A percentile compares a stretch with the other conserved stretches of the same genome.
These are phyloP conservation scores for Pseudochirops corinnae DNA, from an alignment of 2,797 vertebrate genomes.

Conservation along the genomic window DNA sequence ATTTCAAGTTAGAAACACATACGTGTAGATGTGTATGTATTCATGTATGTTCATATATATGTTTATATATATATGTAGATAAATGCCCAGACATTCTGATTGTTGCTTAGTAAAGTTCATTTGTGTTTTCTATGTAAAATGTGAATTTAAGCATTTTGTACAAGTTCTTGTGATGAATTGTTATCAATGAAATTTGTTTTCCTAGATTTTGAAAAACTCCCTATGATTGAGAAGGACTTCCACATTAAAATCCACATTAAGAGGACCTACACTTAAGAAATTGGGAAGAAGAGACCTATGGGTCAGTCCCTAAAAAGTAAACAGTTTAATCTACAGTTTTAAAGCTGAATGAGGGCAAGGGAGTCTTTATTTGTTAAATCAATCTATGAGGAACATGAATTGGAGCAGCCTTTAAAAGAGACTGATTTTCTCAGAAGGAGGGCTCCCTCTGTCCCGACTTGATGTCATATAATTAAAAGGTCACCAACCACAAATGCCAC, in stretches of 20 bases:
- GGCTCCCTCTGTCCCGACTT: constrained; percentile 45
- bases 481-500: constrained; percentile 69
- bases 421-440: constrained; percentile 57
- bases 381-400: constrained; percentile 48
- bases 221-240: not conserved
- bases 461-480: constrained; percentile 64
- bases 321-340: constrained; percentile 16
- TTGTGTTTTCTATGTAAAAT: not conserved
- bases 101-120: not conserved
- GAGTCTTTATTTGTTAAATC: constrained; percentile 55
- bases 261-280: not conserved
- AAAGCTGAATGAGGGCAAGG: constrained; percentile 9
- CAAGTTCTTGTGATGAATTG: constrained; percentile 21
- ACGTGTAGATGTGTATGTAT: not conserved
- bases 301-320: constrained; percentile 17
- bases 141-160: not conserved
- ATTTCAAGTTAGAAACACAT: not conserved
- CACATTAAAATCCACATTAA: not conserved
- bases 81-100: not conserved
- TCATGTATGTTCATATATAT: not conserved
- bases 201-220: not conserved
- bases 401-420: constrained; percentile 46
- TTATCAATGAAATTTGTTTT: not conserved
- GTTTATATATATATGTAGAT: not conserved
- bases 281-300: not conserved